These are phyloP conservation scores for Sebastes paucispinis DNA, from an alignment of 2,797 vertebrate species.

Conservation along the genomic window DNA sequence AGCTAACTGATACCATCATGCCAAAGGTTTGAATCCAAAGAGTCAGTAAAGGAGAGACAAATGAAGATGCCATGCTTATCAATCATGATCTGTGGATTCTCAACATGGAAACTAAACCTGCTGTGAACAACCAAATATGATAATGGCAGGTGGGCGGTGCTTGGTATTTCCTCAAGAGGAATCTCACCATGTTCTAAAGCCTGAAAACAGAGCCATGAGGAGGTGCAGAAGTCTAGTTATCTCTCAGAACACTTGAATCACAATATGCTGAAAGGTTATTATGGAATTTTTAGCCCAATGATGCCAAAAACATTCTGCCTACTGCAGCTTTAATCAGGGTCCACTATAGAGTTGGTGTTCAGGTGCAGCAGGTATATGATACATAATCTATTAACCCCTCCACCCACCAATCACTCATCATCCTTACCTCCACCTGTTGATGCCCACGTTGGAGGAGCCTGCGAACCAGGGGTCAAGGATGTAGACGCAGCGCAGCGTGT, in stretches of 20 bases:
- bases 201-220: too few relatives aligned
- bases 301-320: too few relatives aligned
- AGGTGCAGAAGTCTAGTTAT: too few relatives aligned
- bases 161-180: too few relatives aligned
- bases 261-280: too few relatives aligned
- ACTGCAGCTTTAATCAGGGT: background rate
- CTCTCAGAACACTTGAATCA: too few relatives aligned
- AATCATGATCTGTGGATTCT: background rate
- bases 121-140: background rate
- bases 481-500: slow-evolving; percentile 91
- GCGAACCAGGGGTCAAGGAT: slow-evolving; percentile 97
- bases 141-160: too few relatives aligned
- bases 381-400: background rate
- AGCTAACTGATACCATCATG: background rate
- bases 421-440: slow-evolving; percentile 95
- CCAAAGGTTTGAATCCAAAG: background rate
- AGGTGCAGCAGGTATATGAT: background rate
- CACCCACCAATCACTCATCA: background rate
- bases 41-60: background rate
- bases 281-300: too few relatives aligned
- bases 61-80: background rate
- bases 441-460: slow-evolving; percentile 93
- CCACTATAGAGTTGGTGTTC: background rate
- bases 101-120: background rate
- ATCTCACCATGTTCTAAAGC: too few relatives aligned